phyloP scores from a whole-genome alignment of 2,797 vertebrate genomes.

The Graptemys geographica region DNA sequence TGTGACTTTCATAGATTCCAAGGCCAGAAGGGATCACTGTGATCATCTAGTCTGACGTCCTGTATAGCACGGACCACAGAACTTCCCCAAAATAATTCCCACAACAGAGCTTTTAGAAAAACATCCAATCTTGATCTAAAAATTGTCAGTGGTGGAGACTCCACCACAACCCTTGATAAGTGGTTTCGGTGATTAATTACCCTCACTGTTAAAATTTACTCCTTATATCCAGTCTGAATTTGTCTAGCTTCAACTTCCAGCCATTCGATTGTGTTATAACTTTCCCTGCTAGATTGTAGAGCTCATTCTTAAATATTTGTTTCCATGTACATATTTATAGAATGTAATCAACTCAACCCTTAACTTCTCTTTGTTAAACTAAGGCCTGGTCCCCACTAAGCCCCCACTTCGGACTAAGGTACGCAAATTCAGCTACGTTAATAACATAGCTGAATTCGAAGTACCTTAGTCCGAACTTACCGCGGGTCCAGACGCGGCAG shows the following conservation, averaged over 20 bases:
- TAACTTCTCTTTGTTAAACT: background rate
- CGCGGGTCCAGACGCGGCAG: too few species aligned
- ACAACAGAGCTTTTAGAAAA: background rate
- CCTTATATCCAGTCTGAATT: background rate
- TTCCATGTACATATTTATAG: background rate
- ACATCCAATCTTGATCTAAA: background rate
- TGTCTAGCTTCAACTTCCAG: background rate
- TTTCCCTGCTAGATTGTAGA: background rate
- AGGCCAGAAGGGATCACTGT: background rate
- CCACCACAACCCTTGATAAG: background rate
- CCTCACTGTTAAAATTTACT: background rate
- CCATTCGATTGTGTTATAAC: background rate
- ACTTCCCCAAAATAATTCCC: background rate
- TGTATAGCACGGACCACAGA: background rate
- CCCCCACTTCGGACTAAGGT: too few species aligned
- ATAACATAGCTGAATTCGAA: too few species aligned
- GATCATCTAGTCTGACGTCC: background rate
- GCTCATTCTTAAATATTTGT: background rate
- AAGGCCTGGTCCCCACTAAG: too few species aligned
- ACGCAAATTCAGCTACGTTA: too few species aligned
- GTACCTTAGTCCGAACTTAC: too few species aligned
- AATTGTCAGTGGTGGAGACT: background rate
- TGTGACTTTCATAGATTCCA: background rate
- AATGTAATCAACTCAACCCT: background rate
- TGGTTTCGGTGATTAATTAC: background rate